Percentiles rank a stretch among this genome's conserved stretches.
phyloP scores from a whole-genome alignment of 92 coral and sea anemone genomes.

The Galaxea fascicularis region DNA sequence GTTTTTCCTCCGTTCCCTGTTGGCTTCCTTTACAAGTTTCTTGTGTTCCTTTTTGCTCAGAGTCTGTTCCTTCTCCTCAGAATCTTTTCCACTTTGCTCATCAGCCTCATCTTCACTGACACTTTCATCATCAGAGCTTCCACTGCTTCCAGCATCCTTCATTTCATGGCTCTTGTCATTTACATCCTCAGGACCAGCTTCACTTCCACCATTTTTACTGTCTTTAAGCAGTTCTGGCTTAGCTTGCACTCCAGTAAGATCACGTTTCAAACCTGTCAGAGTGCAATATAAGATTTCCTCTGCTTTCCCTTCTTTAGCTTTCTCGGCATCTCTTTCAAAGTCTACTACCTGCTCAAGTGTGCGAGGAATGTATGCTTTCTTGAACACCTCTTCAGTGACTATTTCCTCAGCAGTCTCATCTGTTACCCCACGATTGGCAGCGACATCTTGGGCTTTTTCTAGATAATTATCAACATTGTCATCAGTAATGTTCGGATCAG shows the following conservation, averaged over 20 bases:
- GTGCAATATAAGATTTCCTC: conserved; percentile 90
- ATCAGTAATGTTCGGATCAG: conserved; percentile 93
- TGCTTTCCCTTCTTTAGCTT: conserved; percentile 75
- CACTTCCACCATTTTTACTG: not conserved
- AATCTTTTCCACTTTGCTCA: conserved; percentile 48
- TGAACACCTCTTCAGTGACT: conserved; percentile 93
- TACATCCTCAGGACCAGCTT: not conserved
- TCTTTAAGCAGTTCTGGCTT: conserved; percentile 74
- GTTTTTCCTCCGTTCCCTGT: conserved; percentile 88
- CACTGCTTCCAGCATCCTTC: conserved; percentile 9
- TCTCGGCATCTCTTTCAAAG: conserved; percentile 86
- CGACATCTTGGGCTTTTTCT: conserved; percentile 89
- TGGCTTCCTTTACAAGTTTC: conserved; percentile 92
- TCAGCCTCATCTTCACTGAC: conserved; percentile 68
- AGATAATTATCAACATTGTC: conserved; percentile 91
- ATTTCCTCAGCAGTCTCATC: conserved; percentile 68
- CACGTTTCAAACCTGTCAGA: conserved; percentile 90
- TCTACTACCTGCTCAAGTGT: conserved; percentile 93
- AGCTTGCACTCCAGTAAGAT: conserved; percentile 87
- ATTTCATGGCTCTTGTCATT: not conserved
- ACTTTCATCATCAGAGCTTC: conserved; percentile 37
- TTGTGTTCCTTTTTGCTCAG: conserved; percentile 90
- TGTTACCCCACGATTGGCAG: conserved; percentile 69
- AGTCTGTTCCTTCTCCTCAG: conserved; percentile 33
- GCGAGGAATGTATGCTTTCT: conserved; percentile 92